Evolutionary conservation across 1,140 invertebrate genomes (phyloP), one percentile per base, ranked within the genome.

Genomic region (Delia radicum): DNA sequence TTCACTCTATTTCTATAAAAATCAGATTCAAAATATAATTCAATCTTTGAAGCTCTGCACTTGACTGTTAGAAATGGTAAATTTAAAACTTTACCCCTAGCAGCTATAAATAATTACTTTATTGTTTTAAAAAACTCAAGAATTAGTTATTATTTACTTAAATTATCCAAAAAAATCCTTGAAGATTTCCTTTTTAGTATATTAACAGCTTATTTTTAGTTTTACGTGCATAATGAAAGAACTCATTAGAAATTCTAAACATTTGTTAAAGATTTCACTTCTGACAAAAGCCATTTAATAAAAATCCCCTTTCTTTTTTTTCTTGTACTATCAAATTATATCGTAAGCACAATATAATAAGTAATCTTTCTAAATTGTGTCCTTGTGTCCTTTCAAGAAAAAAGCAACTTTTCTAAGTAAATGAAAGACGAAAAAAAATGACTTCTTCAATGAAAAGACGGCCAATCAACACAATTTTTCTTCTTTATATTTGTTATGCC

Each of bases 391-490:
- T 69, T 21, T 33, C 18, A 2, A 67, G 31, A 18, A 31, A 67
- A 67, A 67, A 31, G 15, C 13, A 65, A 65, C n/a, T 21, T 18
- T 33, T 24, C 15, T 27, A 27, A 63, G 28, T 13, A 63, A 27
- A 27, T 7, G 5, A 31, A 62, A 67, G 21, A 67, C n/a, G 10
- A 31, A 67, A 8, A 15, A 3, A n/a, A n/a, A n/a, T n/a, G 37
- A 69, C 29, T 69, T 69, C 65, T 67, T 69, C 65, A 37, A 69
- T 69, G 65, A 69, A 69, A 69, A 69, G 65, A 33, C 33, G 65
- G 65, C 65, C 65, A 69, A 69, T 69, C 65, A 69, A 69, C 65
- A 69, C 65, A 69, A 55, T 55, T 55, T 55, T 55, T 55, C 48
- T 2, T 55, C 6, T 24, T 48, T 48, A 10, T 37, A 37, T 37